A percentile compares a stretch with the other conserved stretches of the same genome.
These are phyloP conservation scores for Euproctis similis DNA, from an alignment of 2,888 invertebrate species.

Conservation along the genomic window DNA sequence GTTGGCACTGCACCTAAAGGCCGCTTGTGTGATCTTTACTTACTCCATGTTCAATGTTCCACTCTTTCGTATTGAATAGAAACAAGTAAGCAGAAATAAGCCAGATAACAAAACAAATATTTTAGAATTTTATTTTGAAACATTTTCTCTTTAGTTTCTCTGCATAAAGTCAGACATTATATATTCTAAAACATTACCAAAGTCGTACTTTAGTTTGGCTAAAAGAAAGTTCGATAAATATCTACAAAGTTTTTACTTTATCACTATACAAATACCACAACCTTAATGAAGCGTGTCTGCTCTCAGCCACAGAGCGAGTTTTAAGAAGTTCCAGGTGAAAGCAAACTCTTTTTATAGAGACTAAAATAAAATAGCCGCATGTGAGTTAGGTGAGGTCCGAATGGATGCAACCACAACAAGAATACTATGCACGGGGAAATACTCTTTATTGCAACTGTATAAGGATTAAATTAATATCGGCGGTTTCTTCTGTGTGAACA, in stretches of 20 bases:
- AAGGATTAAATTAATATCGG: conserved; percentile 32
- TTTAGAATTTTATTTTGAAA: conserved; percentile 16
- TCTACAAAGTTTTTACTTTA: conserved; percentile 31
- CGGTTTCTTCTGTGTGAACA: conserved; percentile 28
- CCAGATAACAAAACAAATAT: conserved; percentile 27
- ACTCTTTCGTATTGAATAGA: conserved; percentile 44
- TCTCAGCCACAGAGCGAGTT: conserved; percentile 33
- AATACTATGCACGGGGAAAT: conserved; percentile 22
- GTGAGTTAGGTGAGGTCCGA: conserved; percentile 40
- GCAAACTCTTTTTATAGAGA: conserved; percentile 48
- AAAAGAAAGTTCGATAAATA: conserved; percentile 19
- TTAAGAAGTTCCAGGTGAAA: conserved; percentile 49
- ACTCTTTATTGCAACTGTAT: conserved; percentile 22
- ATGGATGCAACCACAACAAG: conserved; percentile 43
- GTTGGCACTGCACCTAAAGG: conserved; percentile 47
- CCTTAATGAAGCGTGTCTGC: conserved; percentile 50
- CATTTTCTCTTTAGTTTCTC: conserved; percentile 12
- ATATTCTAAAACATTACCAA: conserved; percentile 9
- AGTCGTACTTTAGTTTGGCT: conserved; percentile 21
- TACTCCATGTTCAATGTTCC: conserved; percentile 48
- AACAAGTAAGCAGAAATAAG: conserved; percentile 53
- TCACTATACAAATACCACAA: conserved; percentile 23
- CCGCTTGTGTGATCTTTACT: conserved; percentile 58
- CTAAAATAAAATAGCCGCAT: conserved; percentile 55
- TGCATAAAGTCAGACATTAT: conserved; percentile 9